phyloP scores from a whole-genome alignment of 2,113 vertebrate genomes.

The Pollachius pollachius region DNA sequence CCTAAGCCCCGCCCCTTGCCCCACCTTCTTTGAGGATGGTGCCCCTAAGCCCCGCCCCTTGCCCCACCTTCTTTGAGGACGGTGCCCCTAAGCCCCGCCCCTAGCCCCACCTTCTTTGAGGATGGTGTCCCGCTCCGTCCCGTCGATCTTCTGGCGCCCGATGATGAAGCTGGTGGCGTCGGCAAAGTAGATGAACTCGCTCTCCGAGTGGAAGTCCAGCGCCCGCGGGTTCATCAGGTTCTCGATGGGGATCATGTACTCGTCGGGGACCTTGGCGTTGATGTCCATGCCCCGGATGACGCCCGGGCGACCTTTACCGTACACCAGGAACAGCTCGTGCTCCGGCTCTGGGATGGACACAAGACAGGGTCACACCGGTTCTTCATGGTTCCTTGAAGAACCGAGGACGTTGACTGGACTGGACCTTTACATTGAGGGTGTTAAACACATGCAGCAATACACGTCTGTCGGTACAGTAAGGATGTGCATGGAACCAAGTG shows the following conservation, averaged over 20 bases:
- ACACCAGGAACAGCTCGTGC: conserved; percentile 93
- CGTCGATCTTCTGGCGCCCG: conserved; percentile 94
- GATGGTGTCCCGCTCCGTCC: conserved; percentile 89
- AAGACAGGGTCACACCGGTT: neutral
- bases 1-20: too few species aligned
- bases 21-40: too few species aligned
- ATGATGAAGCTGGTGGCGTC: conserved; percentile 96
- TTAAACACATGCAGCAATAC: too few species aligned
- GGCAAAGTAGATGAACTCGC: conserved; percentile 93
- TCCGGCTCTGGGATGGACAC: conserved; percentile 80
- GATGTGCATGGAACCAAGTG: too few species aligned
- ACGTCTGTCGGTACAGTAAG: too few species aligned
- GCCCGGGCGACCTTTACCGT: conserved; percentile 92
- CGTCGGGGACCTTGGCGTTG: conserved; percentile 90
- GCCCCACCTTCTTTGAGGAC: too few species aligned
- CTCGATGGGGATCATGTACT: conserved; percentile 98
- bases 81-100: too few species aligned
- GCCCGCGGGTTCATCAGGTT: conserved; percentile 96
- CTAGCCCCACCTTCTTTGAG: conserved; percentile 83
- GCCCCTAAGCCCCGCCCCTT: too few species aligned
- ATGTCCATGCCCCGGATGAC: conserved; percentile 97
- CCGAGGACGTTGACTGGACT: too few species aligned
- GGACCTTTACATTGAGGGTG: too few species aligned
- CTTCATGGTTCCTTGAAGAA: too few species aligned
- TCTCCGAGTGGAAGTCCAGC: conserved; percentile 91